Evolutionary conservation across 2,113 vertebrate genomes (phyloP), one percentile per base, ranked within the genome.

Genomic region (Leptosomus discolor): DNA sequence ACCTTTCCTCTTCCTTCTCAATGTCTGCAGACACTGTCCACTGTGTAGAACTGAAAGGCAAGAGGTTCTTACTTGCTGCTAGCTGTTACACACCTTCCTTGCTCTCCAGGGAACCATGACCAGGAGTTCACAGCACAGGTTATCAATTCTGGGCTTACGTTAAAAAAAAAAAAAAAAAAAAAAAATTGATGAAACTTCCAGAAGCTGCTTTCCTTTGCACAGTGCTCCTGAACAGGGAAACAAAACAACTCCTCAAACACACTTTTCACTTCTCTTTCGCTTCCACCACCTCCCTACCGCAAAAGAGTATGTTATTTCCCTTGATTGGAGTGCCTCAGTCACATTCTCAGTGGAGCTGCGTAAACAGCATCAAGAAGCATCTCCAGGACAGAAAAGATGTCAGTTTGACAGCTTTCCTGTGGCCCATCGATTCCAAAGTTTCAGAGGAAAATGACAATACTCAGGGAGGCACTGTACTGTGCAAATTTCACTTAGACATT

Each of bases 391-490:
- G 76, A 32, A 46, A 23, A 46, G 65, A 56, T 83, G 94, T 73
- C 92, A 94, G 43, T 37, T n/a, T 96, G 94, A 94, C 94, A 94
- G 94, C 92, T 48, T 90, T 69, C 70, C 81, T 5, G 53, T n/a
- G 90, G 92, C 90, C 70, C 70, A 32, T 3, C 15, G 90, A 20
- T 61, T 69, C 69, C 91, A 12, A 16, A 41, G 32, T 27, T 83
- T 65, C 88, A 15, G 68, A 70, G 64, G 56, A 88, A 39, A 84
- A 85, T 36, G 48, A 64, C 88, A 85, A 3, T 2, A 14, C 4
- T 65, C 71, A 46, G 61, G 76, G 27, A 75, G 46, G 88, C 68
- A 23, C 64, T 8, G 76, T n/a, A 30, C 85, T 93, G 90, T 85
- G 85, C 61, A 58, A 30, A 73, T 80, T 36, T 26, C 90, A 24